Evolutionary conservation across 2,113 vertebrate genomes (phyloP).

Genomic region (Chroicocephalus ridibundus): DNA sequence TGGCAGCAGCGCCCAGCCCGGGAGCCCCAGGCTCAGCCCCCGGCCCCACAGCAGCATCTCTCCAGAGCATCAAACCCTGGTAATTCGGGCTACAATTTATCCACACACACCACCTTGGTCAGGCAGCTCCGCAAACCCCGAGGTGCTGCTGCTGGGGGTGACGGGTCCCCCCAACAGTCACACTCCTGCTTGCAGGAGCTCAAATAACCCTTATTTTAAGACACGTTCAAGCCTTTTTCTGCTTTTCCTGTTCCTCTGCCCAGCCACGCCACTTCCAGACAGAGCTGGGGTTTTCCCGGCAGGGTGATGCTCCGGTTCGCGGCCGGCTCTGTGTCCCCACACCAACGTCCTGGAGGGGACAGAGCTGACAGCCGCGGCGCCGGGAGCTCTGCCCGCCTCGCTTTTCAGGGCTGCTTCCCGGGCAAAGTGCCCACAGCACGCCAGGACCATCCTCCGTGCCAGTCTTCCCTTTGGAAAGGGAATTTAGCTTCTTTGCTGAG

Average conservation of each 20-base stretch:
- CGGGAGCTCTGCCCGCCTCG: not conserved
- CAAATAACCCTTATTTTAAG: not conserved
- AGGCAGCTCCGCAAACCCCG: not conserved
- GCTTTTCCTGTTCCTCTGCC: not conserved
- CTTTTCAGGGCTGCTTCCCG: not conserved
- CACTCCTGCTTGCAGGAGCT: not conserved
- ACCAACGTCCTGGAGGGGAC: not conserved
- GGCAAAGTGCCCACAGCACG: rapidly evolving
- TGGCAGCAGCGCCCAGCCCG: not conserved
- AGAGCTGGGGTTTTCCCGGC: not conserved
- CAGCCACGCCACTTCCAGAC: not conserved
- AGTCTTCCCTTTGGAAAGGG: not conserved
- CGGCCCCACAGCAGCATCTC: not conserved
- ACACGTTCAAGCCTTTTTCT: not conserved
- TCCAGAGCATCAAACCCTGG: not conserved
- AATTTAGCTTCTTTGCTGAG: not conserved
- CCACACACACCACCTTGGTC: not conserved
- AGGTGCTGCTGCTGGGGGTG: not conserved
- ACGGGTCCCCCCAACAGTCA: rapidly evolving
- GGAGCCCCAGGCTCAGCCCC: not conserved
- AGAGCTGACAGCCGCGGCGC: not conserved
- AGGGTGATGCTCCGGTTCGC: not conserved
- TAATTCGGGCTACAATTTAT: not conserved
- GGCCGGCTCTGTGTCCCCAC: not conserved
- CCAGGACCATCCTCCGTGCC: not conserved